phyloP scores from a whole-genome alignment of 2,888 invertebrate species.

The Pandemis heparana region DNA sequence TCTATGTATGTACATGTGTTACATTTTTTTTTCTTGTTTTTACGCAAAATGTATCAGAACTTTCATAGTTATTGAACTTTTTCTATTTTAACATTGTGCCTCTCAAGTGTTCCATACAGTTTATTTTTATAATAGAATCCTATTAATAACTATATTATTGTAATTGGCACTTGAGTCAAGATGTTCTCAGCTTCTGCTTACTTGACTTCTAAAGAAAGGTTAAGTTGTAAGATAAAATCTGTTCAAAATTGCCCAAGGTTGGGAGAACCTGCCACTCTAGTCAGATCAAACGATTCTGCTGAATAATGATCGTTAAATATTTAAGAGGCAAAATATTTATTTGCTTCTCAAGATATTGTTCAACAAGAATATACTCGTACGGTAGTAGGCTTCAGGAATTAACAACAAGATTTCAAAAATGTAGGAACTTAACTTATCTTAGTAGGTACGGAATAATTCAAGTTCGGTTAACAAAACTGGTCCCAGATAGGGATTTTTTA shows the following conservation, averaged over 20 bases:
- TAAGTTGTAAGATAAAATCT: constrained; percentile 26
- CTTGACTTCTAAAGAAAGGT: constrained; percentile 18
- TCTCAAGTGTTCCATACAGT: too few relatives aligned
- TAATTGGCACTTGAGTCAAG: constrained; percentile 23
- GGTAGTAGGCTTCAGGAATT: background rate
- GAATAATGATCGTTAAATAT: constrained; percentile 2
- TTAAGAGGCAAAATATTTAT: background rate
- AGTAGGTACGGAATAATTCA: too few relatives aligned
- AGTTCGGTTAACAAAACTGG: too few relatives aligned
- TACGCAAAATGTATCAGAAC: too few relatives aligned
- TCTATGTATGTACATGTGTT: too few relatives aligned
- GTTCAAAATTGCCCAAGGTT: constrained; percentile 14
- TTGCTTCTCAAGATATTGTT: background rate
- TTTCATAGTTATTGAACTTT: too few relatives aligned
- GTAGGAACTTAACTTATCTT: too few relatives aligned
- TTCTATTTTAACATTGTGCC: too few relatives aligned
- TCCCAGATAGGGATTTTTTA: too few relatives aligned
- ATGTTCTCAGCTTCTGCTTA: constrained; percentile 9
- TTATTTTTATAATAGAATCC: too few relatives aligned
- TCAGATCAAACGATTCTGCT: constrained; percentile 12
- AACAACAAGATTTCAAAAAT: background rate
- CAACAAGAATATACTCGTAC: background rate
- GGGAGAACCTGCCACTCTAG: background rate
- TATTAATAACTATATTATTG: background rate
- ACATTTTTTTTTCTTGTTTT: too few relatives aligned